Percentiles rank a stretch among this genome's conserved stretches.
phyloP scores from a whole-genome alignment of 2,797 vertebrate genomes.

The Denticeps clupeoides region DNA sequence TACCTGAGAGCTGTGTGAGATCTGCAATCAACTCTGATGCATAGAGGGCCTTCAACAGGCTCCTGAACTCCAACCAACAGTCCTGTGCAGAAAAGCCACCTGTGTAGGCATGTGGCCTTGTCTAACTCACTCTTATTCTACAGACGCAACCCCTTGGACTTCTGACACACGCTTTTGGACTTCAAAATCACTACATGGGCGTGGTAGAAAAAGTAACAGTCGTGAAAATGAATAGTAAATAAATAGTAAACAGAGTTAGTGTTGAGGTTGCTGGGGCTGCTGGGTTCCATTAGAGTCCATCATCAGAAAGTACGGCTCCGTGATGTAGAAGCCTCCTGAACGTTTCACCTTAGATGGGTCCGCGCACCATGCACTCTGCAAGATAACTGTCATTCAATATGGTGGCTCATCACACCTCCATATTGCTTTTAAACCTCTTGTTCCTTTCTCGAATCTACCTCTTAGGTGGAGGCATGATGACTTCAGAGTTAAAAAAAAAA shows the following conservation, averaged over 20 bases:
- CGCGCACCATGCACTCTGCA: neutral
- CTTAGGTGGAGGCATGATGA: neutral
- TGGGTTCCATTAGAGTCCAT: conserved; percentile 6
- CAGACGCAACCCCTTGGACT: too few relatives aligned
- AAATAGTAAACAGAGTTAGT: conserved; percentile 13
- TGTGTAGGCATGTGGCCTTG: too few relatives aligned
- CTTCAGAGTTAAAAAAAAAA: neutral
- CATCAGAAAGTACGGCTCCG: neutral
- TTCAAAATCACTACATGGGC: too few relatives aligned
- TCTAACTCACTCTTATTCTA: too few relatives aligned
- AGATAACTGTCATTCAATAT: conserved; percentile 3
- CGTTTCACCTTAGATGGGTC: conserved; percentile 1
- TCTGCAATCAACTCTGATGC: too few relatives aligned
- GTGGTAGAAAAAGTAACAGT: neutral
- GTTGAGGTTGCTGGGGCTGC: conserved; percentile 10
- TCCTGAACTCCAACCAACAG: too few relatives aligned
- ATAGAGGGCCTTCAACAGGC: too few relatives aligned
- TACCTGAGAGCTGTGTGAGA: too few relatives aligned
- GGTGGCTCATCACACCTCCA: conserved; percentile 4
- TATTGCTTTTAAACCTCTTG: conserved; percentile 9
- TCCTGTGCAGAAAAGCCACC: too few relatives aligned
- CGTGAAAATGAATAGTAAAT: conserved; percentile 10
- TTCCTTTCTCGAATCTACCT: neutral
- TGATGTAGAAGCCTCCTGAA: conserved; percentile 3
- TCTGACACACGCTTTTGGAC: too few relatives aligned